Conservation (phyloP, 2,797 vertebrate genomes). For the Lacerta agilis region DNA sequence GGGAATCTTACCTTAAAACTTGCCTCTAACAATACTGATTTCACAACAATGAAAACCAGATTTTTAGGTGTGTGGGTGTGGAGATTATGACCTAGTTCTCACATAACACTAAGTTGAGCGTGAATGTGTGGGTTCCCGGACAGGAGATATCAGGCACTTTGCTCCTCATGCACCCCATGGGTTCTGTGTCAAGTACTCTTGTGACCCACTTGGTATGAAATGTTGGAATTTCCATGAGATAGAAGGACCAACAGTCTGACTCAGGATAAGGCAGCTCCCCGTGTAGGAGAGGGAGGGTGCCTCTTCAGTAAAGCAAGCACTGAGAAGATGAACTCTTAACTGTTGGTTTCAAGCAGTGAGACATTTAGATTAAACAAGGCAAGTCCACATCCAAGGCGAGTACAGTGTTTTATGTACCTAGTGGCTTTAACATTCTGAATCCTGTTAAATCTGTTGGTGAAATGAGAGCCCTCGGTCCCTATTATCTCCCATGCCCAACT, state of each 20-base stretch:
- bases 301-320: not conserved
- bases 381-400: not conserved
- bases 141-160: too few relatives aligned
- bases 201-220: too few relatives aligned
- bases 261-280: too few relatives aligned
- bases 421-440: constrained; percentile 55
- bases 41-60: not conserved
- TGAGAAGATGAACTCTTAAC: not conserved
- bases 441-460: constrained; percentile 68
- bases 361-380: not conserved
- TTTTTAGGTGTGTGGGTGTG: not conserved
- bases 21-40: not conserved
- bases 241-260: too few relatives aligned
- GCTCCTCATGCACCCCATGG: too few relatives aligned
- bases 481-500: constrained; percentile 37
- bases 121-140: too few relatives aligned
- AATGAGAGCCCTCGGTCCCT: constrained; percentile 40
- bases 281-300: not conserved
- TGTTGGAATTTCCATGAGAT: too few relatives aligned
- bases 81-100: too few relatives aligned
- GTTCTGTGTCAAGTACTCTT: too few relatives aligned
- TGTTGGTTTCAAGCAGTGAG: not conserved
- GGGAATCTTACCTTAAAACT: not conserved
- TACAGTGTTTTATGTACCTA: not conserved
- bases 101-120: too few relatives aligned